Conservation (phyloP, 2,888 invertebrate genomes). For the Antheraea yamamai region DNA sequence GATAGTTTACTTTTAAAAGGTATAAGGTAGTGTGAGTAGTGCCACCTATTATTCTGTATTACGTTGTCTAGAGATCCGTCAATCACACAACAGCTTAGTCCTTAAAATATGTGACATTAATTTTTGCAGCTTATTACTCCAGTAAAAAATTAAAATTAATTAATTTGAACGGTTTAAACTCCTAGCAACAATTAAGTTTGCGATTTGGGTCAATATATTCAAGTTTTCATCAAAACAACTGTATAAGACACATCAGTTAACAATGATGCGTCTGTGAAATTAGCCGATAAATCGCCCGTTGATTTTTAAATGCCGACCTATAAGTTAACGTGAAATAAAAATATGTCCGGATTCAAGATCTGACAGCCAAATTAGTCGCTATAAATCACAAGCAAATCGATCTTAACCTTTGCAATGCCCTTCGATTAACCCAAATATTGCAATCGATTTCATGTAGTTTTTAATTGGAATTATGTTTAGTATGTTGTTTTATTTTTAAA, state of each 20-base stretch:
- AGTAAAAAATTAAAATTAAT: not conserved
- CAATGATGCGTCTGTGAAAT: not conserved
- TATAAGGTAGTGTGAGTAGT: not conserved
- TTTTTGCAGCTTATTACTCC: not conserved
- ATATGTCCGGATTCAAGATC: conserved; percentile 21
- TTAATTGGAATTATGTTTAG: not conserved
- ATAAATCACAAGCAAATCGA: conserved; percentile 65
- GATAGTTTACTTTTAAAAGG: not conserved
- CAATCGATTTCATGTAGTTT: not conserved
- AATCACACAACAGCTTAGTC: no score
- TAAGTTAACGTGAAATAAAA: conserved; percentile 4
- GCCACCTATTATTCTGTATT: not conserved
- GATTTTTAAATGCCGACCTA: conserved; percentile 2
- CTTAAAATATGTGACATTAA: not conserved
- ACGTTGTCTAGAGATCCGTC: not conserved
- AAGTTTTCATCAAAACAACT: not conserved
- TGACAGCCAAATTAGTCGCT: conserved; percentile 58
- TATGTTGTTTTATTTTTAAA: not conserved
- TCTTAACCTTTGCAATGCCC: conserved; percentile 58
- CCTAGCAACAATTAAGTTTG: not conserved
- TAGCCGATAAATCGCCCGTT: conserved; percentile 3
- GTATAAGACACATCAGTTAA: not conserved
- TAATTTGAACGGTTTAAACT: not conserved
- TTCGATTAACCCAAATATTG: conserved; percentile 5
- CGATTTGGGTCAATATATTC: not conserved